Evolutionary conservation across 2,797 vertebrate species (phyloP).

Genomic region (Hippoglossus hippoglossus): DNA sequence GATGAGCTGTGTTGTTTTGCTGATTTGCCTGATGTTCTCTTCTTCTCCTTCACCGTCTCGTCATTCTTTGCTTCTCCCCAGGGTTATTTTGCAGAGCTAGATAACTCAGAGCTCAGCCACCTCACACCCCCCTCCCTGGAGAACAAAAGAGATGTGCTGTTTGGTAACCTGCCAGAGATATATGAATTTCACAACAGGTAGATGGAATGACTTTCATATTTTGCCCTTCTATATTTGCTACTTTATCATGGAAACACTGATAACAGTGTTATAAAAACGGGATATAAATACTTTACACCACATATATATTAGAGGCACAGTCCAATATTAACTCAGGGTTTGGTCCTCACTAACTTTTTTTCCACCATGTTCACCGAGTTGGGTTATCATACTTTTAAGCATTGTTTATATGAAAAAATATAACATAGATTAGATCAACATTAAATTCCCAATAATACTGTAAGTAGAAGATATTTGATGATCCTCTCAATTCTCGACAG

Average conservation of each 20-base stretch:
- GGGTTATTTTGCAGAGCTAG: constrained; percentile 93
- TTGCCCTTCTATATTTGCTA: not conserved
- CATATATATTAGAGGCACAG: not conserved
- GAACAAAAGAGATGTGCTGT: constrained; percentile 93
- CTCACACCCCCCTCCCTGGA: constrained; percentile 90
- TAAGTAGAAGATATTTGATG: too few relatives aligned
- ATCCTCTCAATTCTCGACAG: too few relatives aligned
- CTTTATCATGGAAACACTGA: not conserved
- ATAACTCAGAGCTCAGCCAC: constrained; percentile 90
- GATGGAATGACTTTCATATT: not conserved
- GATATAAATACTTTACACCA: too few relatives aligned
- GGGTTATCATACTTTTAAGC: too few relatives aligned
- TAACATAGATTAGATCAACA: too few relatives aligned
- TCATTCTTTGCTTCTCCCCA: constrained; percentile 56
- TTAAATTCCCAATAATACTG: too few relatives aligned
- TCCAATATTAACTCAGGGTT: not conserved
- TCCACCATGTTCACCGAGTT: too few relatives aligned
- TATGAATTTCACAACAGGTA: constrained; percentile 95
- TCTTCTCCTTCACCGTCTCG: not conserved
- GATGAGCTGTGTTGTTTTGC: not conserved
- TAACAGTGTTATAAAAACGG: too few relatives aligned
- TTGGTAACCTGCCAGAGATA: constrained; percentile 94
- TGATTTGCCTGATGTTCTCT: not conserved
- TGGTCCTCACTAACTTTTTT: not conserved
- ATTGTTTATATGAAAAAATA: too few relatives aligned